These are phyloP conservation scores for Ia io DNA, from an alignment of 2,113 vertebrate genomes.

Conservation along the genomic window DNA sequence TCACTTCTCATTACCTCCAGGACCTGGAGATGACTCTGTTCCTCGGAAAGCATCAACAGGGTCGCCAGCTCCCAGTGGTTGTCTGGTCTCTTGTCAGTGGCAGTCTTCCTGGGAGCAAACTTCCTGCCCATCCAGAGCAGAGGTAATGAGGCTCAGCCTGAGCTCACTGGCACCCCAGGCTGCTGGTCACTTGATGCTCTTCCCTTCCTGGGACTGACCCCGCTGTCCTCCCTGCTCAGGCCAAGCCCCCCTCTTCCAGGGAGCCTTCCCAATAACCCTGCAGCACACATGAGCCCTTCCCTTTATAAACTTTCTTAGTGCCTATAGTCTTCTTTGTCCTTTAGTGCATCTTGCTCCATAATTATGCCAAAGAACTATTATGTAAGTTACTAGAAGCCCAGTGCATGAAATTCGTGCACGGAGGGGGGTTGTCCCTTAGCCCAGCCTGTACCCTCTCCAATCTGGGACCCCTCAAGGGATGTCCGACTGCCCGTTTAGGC, in stretches of 20 bases:
- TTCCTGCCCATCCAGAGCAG: accelerated
- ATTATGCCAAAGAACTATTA: not conserved
- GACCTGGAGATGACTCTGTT: slow-evolving; percentile 34
- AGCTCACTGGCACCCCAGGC: not conserved
- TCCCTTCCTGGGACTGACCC: not conserved
- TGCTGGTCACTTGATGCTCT: not conserved
- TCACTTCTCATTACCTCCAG: not conserved
- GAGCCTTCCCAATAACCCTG: not conserved
- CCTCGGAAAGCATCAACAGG: not conserved
- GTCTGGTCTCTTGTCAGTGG: not conserved
- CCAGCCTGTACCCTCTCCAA: too few species aligned
- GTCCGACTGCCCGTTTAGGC: too few species aligned
- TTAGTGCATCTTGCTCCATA: not conserved
- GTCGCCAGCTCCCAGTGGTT: not conserved
- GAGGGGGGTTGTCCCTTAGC: too few species aligned
- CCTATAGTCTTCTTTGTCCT: not conserved
- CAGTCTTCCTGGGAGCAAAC: not conserved
- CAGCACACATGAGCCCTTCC: not conserved
- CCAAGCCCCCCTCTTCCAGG: not conserved
- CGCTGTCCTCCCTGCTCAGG: not conserved
- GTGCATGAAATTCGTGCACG: too few species aligned
- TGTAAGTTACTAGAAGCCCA: too few species aligned
- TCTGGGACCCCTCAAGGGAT: too few species aligned
- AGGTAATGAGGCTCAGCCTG: not conserved
- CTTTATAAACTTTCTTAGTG: not conserved